These are phyloP conservation scores for Anguilla japonica DNA, from an alignment of 2,113 vertebrate genomes.

Conservation along the genomic window DNA sequence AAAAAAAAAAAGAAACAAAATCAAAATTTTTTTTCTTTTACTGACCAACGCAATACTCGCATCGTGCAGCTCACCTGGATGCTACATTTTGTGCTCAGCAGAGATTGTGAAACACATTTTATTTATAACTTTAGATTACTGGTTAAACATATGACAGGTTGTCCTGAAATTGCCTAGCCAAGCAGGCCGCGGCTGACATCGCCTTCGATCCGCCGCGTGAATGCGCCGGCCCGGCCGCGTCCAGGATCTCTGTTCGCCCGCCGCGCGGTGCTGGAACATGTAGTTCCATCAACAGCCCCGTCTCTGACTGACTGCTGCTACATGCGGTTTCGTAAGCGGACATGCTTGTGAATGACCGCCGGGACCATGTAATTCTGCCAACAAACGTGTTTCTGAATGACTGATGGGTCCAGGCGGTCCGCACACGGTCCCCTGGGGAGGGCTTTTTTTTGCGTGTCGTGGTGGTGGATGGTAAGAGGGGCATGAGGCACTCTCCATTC, in stretches of 20 bases:
- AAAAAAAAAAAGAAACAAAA: background rate
- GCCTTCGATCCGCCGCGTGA: no score
- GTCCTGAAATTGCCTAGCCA: no score
- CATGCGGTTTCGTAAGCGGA: background rate
- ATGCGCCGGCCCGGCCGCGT: no score
- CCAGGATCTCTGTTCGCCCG: no score
- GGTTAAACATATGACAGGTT: no score
- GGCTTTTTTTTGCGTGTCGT: background rate
- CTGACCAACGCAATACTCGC: background rate
- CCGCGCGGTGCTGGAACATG: background rate
- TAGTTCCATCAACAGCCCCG: background rate
- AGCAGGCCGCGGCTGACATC: no score
- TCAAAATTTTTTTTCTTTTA: background rate
- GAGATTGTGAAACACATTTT: no score
- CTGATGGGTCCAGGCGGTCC: background rate
- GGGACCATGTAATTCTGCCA: background rate
- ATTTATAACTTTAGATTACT: no score
- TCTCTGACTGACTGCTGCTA: background rate
- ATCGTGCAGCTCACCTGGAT: background rate
- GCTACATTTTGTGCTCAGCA: no score
- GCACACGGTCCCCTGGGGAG: background rate
- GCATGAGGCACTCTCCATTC: background rate
- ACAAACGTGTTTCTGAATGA: background rate
- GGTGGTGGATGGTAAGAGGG: background rate
- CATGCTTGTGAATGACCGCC: background rate